A percentile compares a stretch with the other conserved stretches of the same genome.
These are phyloP conservation scores for Patella pellucida DNA, from an alignment of 2,888 invertebrate genomes.

Conservation along the genomic window DNA sequence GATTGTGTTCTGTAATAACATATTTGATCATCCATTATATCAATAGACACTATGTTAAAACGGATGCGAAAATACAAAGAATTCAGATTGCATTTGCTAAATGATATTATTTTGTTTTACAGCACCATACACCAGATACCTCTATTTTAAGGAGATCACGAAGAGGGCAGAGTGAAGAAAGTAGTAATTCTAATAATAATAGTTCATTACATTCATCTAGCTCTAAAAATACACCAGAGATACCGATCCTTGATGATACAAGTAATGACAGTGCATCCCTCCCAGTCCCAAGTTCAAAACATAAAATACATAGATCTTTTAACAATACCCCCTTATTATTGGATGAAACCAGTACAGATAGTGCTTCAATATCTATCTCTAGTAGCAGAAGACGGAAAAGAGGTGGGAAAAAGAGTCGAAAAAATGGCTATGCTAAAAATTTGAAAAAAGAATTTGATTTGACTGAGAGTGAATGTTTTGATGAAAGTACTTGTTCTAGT, in stretches of 20 bases:
- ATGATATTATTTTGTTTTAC: neutral
- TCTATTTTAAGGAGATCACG: neutral
- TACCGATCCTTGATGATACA: neutral
- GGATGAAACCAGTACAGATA: conserved; percentile 1
- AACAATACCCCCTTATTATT: neutral
- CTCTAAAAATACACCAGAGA: neutral
- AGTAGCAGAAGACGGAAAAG: neutral
- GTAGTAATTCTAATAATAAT: conserved; percentile 1
- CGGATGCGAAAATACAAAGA: too few species aligned
- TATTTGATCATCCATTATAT: too few species aligned
- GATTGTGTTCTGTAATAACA: too few species aligned
- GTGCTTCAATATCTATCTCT: neutral
- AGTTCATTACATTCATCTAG: neutral
- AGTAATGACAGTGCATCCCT: conserved; percentile 5
- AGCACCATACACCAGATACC: neutral
- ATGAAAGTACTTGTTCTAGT: conserved; percentile 21
- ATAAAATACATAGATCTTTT: neutral
- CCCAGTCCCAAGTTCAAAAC: neutral
- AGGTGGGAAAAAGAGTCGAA: neutral
- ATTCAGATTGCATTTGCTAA: too few species aligned
- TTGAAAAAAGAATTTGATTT: conserved; percentile 1
- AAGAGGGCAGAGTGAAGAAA: conserved; percentile 4
- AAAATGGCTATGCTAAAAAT: neutral
- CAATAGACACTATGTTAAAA: too few species aligned
- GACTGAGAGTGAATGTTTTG: conserved; percentile 21